A percentile compares a stretch with the other conserved stretches of the same genome.
Conservation (phyloP, 2,797 vertebrate species). For the Acridotheres tristis region DNA sequence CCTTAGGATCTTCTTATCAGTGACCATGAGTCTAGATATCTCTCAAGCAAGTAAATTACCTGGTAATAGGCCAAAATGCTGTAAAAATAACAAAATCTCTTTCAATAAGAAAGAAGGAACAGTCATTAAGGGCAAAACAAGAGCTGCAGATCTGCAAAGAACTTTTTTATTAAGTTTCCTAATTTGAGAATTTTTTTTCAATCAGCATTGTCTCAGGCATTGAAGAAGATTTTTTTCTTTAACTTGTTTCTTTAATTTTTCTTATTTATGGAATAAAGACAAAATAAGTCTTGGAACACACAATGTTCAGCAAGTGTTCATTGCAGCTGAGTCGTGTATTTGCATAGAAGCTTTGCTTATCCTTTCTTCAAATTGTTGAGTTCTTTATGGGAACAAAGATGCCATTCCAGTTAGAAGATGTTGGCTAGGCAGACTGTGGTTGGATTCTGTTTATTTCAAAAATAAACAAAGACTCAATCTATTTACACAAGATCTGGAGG, state of each 20-base stretch:
- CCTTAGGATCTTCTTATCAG: background rate
- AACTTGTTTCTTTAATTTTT: background rate
- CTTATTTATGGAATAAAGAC: background rate
- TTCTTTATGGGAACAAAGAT: background rate
- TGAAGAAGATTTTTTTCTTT: background rate
- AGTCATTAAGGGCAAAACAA: background rate
- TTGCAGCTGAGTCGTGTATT: background rate
- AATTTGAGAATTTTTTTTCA: background rate
- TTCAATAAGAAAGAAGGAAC: background rate
- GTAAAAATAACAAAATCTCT: background rate
- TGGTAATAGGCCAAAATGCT: background rate
- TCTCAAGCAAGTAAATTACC: background rate
- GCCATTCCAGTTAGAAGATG: background rate
- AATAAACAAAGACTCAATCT: background rate
- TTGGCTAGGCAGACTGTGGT: background rate
- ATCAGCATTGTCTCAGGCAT: background rate
- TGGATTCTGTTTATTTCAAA: conserved; percentile 5
- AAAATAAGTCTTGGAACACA: background rate
- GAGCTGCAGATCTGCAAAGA: background rate
- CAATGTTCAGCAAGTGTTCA: background rate
- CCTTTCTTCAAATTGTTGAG: background rate
- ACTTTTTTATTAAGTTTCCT: background rate
- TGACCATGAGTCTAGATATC: background rate
- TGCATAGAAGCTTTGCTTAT: background rate
- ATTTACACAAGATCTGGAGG: conserved; percentile 1